Conservation (phyloP, 2,113 vertebrate genomes). For the Callionymus lyra region DNA sequence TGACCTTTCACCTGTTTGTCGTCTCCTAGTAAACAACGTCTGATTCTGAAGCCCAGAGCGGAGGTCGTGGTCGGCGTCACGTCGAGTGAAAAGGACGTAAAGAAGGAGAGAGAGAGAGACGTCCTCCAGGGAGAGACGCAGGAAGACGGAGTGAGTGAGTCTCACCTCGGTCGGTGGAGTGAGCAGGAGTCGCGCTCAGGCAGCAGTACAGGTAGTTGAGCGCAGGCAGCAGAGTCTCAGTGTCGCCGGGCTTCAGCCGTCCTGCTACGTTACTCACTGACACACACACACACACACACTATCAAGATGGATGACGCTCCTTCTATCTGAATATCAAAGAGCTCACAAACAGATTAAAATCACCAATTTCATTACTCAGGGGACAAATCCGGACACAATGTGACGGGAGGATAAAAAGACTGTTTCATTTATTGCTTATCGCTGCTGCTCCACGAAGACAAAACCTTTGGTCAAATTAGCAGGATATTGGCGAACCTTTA, state of each 20-base stretch:
- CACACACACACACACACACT: constrained; percentile 25
- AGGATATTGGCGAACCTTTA: too few relatives aligned
- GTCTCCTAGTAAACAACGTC: too few relatives aligned
- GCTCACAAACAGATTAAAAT: constrained; percentile 2
- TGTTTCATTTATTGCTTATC: constrained; percentile 1
- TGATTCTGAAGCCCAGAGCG: too few relatives aligned
- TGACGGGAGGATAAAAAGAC: constrained; percentile 6
- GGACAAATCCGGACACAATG: background rate
- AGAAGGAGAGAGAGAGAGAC: background rate
- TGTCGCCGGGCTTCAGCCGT: constrained; percentile 61
- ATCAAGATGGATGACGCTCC: constrained; percentile 1
- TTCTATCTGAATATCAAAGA: constrained; percentile 1
- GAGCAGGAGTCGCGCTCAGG: constrained; percentile 70
- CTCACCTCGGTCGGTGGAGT: constrained; percentile 80
- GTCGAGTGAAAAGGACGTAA: background rate
- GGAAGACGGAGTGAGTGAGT: constrained; percentile 1
- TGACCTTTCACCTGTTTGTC: too few relatives aligned
- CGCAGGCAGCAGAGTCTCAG: constrained; percentile 75
- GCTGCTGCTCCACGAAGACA: background rate
- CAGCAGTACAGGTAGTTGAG: constrained; percentile 85
- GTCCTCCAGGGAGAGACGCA: background rate
- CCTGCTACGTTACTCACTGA: constrained; percentile 83
- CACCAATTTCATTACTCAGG: constrained; percentile 2
- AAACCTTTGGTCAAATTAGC: too few relatives aligned
- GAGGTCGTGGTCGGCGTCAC: too few relatives aligned